Percentiles rank a stretch among this genome's conserved stretches.
These are phyloP conservation scores for Octomys mimax DNA, from an alignment of 2,797 vertebrate genomes.

Conservation along the genomic window DNA sequence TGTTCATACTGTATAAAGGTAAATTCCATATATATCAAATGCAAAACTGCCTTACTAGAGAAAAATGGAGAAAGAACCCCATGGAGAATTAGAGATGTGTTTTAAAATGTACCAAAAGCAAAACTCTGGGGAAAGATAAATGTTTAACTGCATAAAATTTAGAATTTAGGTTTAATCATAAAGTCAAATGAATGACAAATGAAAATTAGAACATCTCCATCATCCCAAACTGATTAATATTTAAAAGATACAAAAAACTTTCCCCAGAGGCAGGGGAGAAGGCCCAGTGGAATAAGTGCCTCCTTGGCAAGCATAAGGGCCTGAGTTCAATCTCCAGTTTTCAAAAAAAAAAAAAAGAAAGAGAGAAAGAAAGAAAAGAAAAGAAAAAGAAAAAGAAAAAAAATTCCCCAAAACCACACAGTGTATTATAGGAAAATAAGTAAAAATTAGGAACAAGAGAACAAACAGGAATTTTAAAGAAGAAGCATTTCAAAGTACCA, in stretches of 20 bases:
- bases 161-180: background rate
- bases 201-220: background rate
- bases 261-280: too few species aligned
- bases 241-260: background rate
- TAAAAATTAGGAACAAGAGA: background rate
- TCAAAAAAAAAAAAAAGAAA: too few species aligned
- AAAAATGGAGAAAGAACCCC: background rate
- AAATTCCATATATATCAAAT: too few species aligned
- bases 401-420: background rate
- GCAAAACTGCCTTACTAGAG: background rate
- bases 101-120: background rate
- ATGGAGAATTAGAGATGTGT: background rate
- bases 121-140: conserved; percentile 5
- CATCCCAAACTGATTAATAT: background rate
- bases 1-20: background rate
- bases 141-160: background rate
- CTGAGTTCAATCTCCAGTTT: too few species aligned
- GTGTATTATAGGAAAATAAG: background rate
- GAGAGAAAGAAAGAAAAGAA: background rate
- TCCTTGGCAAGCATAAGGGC: too few species aligned
- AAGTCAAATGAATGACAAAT: conserved; percentile 10
- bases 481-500: background rate
- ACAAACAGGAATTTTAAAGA: background rate
- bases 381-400: too few species aligned
- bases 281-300: too few species aligned